phyloP scores from a whole-genome alignment of 2,888 invertebrate species.

The Acronicta psi region DNA sequence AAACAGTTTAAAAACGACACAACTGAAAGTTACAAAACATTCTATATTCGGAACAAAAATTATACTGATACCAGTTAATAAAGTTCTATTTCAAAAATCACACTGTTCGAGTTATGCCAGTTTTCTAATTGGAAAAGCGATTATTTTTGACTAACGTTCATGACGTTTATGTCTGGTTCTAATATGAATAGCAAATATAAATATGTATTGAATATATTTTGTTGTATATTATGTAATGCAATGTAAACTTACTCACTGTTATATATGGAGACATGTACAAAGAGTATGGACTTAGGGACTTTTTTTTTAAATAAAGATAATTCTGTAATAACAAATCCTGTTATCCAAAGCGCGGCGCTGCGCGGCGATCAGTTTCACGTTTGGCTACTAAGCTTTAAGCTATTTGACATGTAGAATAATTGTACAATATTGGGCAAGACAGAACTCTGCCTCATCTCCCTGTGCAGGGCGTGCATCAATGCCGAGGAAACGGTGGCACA shows the following conservation, averaged over 20 bases:
- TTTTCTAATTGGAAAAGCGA: conserved; percentile 3
- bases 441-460: too few species aligned
- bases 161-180: conserved; percentile 23
- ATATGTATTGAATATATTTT: conserved; percentile 15
- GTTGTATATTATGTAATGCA: conserved; percentile 19
- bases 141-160: conserved; percentile 16
- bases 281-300: conserved; percentile 12
- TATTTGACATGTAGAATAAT: too few species aligned
- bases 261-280: conserved; percentile 22
- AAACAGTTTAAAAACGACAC: neutral
- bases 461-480: too few species aligned
- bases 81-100: conserved; percentile 5
- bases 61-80: neutral
- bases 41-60: neutral
- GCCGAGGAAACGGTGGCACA: too few species aligned
- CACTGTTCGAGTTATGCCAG: neutral
- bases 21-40: neutral
- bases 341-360: too few species aligned
- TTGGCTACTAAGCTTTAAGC: too few species aligned
- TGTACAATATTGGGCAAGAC: too few species aligned
- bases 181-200: conserved; percentile 35
- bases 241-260: conserved; percentile 38
- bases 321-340: too few species aligned
- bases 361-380: too few species aligned
- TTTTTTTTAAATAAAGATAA: neutral